A percentile compares a stretch with the other conserved stretches of the same genome.
phyloP scores from a whole-genome alignment of 2,797 vertebrate species.

The Triplophysa yarkandensis region DNA sequence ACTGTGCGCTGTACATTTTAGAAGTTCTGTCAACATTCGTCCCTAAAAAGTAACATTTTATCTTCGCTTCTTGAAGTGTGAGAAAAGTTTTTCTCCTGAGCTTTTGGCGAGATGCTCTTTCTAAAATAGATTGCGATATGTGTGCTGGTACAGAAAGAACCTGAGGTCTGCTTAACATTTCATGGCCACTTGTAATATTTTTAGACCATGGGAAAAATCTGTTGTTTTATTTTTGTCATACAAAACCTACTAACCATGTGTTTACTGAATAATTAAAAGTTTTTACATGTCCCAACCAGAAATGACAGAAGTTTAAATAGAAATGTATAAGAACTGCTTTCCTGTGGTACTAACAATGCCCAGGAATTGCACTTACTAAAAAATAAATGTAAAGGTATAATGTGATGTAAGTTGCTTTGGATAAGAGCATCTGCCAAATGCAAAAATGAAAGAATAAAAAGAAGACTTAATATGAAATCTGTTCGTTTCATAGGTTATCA shows the following conservation, averaged over 20 bases:
- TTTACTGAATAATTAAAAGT: constrained; percentile 47
- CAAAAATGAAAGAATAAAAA: too few species aligned
- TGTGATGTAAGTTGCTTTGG: too few species aligned
- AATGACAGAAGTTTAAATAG: constrained; percentile 19
- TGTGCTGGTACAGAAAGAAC: constrained; percentile 21
- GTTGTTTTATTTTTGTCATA: constrained; percentile 45
- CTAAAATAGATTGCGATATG: constrained; percentile 31
- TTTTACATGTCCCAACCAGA: constrained; percentile 1
- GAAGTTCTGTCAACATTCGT: constrained; percentile 10
- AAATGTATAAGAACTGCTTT: not conserved
- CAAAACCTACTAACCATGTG: constrained; percentile 38
- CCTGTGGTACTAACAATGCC: too few species aligned
- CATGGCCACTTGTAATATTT: constrained; percentile 48
- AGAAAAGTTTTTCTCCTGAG: constrained; percentile 22
- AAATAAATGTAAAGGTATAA: too few species aligned
- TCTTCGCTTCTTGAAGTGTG: not conserved
- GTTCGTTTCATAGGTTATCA: constrained; percentile 15
- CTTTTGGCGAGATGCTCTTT: constrained; percentile 24
- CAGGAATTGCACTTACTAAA: too few species aligned
- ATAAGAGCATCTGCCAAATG: too few species aligned
- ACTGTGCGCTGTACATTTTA: not conserved
- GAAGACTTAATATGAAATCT: too few species aligned
- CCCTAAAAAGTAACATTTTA: constrained; percentile 30
- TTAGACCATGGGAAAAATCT: constrained; percentile 33
- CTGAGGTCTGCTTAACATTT: constrained; percentile 48